Evolutionary conservation across 2,888 invertebrate genomes (phyloP).

Genomic region (Caenorhabditis imperialis): DNA sequence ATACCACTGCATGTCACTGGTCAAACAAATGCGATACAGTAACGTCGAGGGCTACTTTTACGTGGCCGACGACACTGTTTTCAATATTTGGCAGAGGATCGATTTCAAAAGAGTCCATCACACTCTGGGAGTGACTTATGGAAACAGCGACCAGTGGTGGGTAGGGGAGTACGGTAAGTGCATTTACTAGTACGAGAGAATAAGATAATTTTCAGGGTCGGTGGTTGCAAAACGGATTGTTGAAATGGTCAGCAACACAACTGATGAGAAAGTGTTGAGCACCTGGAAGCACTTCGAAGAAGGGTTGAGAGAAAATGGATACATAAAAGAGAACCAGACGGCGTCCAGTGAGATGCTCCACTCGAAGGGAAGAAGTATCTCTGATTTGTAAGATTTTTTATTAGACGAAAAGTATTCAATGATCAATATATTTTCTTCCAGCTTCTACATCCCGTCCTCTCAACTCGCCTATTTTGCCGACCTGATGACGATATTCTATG

Average conservation of each 20-base stretch:
- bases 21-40: conserved; percentile 26
- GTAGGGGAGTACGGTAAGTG: background rate
- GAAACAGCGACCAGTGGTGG: conserved; percentile 2
- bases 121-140: background rate
- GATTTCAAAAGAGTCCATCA: conserved; percentile 32
- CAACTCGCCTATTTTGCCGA: conserved; percentile 21
- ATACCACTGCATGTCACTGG: conserved; percentile 44
- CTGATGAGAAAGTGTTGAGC: background rate
- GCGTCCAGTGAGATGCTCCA: conserved; percentile 6
- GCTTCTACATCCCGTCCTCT: conserved; percentile 29
- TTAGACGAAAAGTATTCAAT: background rate
- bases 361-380: conserved; percentile 13
- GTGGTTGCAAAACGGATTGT: background rate
- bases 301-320: conserved; percentile 15
- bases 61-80: conserved; percentile 43
- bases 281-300: conserved; percentile 18
- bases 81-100: conserved; percentile 51
- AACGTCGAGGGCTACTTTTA: conserved; percentile 43
- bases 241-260: background rate
- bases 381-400: conserved; percentile 30
- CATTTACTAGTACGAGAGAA: no score
- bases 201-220: background rate
- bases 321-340: conserved; percentile 10
- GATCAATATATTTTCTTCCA: conserved; percentile 4
- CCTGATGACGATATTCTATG: conserved; percentile 39